These are phyloP conservation scores for Lymantria monacha DNA, from an alignment of 2,888 invertebrate genomes.

Conservation along the genomic window DNA sequence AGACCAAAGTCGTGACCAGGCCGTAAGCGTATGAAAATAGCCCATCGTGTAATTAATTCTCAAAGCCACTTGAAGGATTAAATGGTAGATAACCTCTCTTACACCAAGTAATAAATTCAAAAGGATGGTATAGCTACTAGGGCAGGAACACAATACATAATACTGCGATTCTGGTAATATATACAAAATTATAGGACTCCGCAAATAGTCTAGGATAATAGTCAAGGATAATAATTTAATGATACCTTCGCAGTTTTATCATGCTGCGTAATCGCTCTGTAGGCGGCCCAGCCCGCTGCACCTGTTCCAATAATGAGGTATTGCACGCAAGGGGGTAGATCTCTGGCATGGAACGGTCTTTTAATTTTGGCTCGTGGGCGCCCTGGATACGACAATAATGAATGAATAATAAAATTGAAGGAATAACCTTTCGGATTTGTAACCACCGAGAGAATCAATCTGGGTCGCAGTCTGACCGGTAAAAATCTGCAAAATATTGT, in stretches of 20 bases:
- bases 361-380: conserved; percentile 57
- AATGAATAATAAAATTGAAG: no score
- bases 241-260: conserved; percentile 65
- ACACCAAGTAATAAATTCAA: no score
- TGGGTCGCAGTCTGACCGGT: not conserved
- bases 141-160: no score
- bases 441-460: not conserved
- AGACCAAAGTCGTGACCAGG: no score
- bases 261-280: conserved; percentile 59
- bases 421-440: not conserved
- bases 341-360: conserved; percentile 48
- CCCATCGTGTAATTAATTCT: no score
- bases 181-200: no score
- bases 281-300: conserved; percentile 69
- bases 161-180: no score
- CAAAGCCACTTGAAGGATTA: no score
- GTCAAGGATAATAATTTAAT: not conserved
- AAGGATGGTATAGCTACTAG: no score
- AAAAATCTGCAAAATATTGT: not conserved
- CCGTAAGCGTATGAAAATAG: no score
- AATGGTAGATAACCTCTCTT: no score
- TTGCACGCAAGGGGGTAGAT: conserved; percentile 69
- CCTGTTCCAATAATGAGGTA: conserved; percentile 69
- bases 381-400: conserved; percentile 41
- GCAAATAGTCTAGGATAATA: no score